A percentile compares a stretch with the other conserved stretches of the same genome.
These are phyloP conservation scores for Smittia aterrima DNA, from an alignment of 2,888 invertebrate genomes.

Conservation along the genomic window DNA sequence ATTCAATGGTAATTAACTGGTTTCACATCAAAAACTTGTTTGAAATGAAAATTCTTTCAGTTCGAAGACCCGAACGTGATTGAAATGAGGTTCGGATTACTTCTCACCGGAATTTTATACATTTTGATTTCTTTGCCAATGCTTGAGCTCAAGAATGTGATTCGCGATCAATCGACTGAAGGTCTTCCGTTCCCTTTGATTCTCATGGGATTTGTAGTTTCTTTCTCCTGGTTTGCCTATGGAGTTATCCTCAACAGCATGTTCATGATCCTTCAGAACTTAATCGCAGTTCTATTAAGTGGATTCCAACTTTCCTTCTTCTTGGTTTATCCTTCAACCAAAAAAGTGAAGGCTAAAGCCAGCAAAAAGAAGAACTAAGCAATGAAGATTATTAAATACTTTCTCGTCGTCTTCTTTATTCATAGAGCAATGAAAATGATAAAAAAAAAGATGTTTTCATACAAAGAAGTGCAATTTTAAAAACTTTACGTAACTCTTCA, in stretches of 20 bases:
- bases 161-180: constrained; percentile 78
- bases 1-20: constrained; percentile 55
- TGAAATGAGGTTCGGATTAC: constrained; percentile 68
- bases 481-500: neutral
- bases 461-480: constrained; percentile 1
- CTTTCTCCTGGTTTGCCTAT: constrained; percentile 46
- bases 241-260: constrained; percentile 50
- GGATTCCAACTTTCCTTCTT: constrained; percentile 66
- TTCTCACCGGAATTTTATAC: constrained; percentile 68
- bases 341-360: neutral
- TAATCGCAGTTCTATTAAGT: constrained; percentile 62
- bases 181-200: constrained; percentile 87
- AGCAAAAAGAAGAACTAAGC: constrained; percentile 26
- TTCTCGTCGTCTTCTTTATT: too few species aligned
- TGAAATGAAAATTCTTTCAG: too few species aligned
- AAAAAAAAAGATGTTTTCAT: too few species aligned
- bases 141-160: constrained; percentile 57
- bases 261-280: constrained; percentile 62
- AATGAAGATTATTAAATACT: constrained; percentile 17
- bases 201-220: constrained; percentile 60
- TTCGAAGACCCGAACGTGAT: constrained; percentile 64
- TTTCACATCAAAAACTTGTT: neutral
- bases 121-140: constrained; percentile 66
- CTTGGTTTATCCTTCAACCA: constrained; percentile 63
- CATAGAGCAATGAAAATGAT: too few species aligned